A percentile compares a stretch with the other conserved stretches of the same genome.
phyloP scores from a whole-genome alignment of 2,888 invertebrate species.

The Philopedon plagiatum region DNA sequence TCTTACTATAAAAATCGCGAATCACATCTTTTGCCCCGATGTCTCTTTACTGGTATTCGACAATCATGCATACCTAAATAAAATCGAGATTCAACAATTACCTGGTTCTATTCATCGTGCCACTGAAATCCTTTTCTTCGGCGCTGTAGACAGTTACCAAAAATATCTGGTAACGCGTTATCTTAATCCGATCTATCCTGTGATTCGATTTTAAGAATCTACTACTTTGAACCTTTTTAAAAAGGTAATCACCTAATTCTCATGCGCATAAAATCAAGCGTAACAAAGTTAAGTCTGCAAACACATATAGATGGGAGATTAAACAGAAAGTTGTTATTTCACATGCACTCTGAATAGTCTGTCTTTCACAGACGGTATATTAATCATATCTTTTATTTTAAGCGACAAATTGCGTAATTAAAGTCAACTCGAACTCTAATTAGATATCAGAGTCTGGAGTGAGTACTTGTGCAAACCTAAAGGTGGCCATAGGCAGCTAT shows the following conservation, averaged over 20 bases:
- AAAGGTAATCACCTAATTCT: background rate
- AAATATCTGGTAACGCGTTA: too few species aligned
- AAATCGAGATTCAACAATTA: too few species aligned
- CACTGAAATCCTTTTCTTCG: too few species aligned
- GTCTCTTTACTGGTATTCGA: too few species aligned
- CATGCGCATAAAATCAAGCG: background rate
- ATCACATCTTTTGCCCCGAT: too few species aligned
- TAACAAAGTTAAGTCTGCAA: background rate
- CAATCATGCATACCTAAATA: too few species aligned
- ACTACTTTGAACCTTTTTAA: too few species aligned
- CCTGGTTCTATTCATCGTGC: too few species aligned
- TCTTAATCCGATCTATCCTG: too few species aligned
- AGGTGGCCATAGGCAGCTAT: background rate
- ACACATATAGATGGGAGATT: background rate
- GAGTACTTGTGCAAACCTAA: slow-evolving; percentile 12
- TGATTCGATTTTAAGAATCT: too few species aligned
- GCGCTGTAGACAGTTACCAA: too few species aligned
- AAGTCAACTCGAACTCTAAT: slow-evolving; percentile 32
- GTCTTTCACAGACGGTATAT: slow-evolving; percentile 33
- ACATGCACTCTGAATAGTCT: slow-evolving; percentile 36
- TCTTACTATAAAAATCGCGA: too few species aligned
- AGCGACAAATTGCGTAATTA: slow-evolving; percentile 43
- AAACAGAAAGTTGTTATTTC: slow-evolving; percentile 32
- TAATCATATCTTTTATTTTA: slow-evolving; percentile 36
- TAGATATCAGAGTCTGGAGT: slow-evolving; percentile 30